Conservation (phyloP, 2,888 invertebrate genomes). For the Eubasilissa splendida region DNA sequence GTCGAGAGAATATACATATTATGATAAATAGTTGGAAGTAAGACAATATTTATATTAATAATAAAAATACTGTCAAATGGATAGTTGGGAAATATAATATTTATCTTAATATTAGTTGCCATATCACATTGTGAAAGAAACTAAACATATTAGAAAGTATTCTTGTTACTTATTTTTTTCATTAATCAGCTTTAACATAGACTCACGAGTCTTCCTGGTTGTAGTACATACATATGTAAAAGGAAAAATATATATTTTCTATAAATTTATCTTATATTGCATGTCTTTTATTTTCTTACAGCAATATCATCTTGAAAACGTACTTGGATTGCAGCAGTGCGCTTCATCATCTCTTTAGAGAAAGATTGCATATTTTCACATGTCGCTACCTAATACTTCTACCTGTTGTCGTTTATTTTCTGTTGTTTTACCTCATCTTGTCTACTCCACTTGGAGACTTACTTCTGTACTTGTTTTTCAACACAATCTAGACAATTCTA, state of each 20-base stretch:
- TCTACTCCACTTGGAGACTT: too few species aligned
- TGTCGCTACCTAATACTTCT: too few species aligned
- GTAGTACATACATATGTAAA: constrained; percentile 12
- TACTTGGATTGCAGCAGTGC: neutral
- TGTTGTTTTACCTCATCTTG: too few species aligned
- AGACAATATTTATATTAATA: neutral
- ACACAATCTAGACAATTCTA: too few species aligned
- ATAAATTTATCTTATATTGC: constrained; percentile 28
- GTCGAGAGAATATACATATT: too few species aligned
- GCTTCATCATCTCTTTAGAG: too few species aligned
- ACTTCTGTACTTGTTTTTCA: too few species aligned
- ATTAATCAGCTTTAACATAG: constrained; percentile 26
- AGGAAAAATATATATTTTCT: constrained; percentile 35
- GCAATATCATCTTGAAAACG: constrained; percentile 14
- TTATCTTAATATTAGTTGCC: neutral
- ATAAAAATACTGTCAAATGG: neutral
- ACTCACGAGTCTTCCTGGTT: constrained; percentile 36
- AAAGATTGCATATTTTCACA: too few species aligned
- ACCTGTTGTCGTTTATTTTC: too few species aligned
- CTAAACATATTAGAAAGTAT: neutral
- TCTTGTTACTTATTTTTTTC: neutral
- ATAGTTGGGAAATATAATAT: neutral
- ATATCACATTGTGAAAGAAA: constrained; percentile 24
- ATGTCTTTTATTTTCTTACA: constrained; percentile 13
- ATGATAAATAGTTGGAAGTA: neutral